Base-by-base conservation (phyloP, 2,113 vertebrate genomes). In the Barbus barbus region DNA sequence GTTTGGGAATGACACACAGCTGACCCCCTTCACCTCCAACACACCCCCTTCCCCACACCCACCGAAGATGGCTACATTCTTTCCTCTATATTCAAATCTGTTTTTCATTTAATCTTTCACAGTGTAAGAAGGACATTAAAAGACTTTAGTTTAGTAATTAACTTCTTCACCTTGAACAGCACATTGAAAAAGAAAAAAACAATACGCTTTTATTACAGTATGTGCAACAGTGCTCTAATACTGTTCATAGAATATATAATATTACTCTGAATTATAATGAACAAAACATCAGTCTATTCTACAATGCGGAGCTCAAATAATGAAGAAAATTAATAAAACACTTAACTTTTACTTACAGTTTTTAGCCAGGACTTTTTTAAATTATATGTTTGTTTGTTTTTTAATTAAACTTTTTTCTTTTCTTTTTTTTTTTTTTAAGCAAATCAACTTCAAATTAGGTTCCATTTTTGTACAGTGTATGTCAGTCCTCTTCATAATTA, bases 1-100 rank as follows among this genome's bases (percentile, higher is more conserved):
- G 56, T 85, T 88, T 85, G 56, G 24, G 67, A 78, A 69, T 74
- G 74, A 36, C 77, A 82, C 44, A 67, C 82, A 86, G 82, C 74
- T 88, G 85, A 73, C 67, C 74, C 51, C 67, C 63, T 53, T 79
- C 67, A 83, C 58, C 78, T 51, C 71, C n/a, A 83, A 60, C 22
- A 82, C 24, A 69, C 38, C 8, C 20, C 63, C 22, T 56, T 14
- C 18, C 53, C 63, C 22, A 69, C 33, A 81, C 56, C 8, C 44
- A 74, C 65, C 20, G 75, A 69, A n/a, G 84, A 83, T 85, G 69
- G 78, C 63, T 41, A 24, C 33, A 22, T 60, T 61, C 0, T 13
- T 16, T 79, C n/a, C n/a, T 79, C 8, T 28, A 20, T 44, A 16
- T 77, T 56, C 51, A 58, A 77, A 77, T 11, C 31, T 20, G 56